phyloP scores from a whole-genome alignment of 2,888 invertebrate species.

The Nasonia oneida region DNA sequence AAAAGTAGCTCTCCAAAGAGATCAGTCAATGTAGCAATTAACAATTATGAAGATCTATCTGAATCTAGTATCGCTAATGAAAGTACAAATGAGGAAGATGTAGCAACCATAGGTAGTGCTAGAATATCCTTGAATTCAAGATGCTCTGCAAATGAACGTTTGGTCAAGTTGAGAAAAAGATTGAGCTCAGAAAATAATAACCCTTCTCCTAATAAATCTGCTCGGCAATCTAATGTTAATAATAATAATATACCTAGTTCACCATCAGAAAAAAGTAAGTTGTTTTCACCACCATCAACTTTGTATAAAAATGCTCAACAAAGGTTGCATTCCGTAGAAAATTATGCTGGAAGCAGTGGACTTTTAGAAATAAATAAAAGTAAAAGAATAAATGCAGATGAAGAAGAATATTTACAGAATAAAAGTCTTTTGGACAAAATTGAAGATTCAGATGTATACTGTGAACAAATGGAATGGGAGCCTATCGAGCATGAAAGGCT shows the following conservation, averaged over 20 bases:
- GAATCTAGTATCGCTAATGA: background rate
- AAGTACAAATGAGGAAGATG: background rate
- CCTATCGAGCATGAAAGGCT: slow-evolving; percentile 75
- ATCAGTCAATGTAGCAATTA: background rate
- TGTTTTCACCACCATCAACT: slow-evolving; percentile 34
- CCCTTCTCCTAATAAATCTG: slow-evolving; percentile 13
- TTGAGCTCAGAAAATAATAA: slow-evolving; percentile 48
- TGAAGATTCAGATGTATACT: slow-evolving; percentile 57
- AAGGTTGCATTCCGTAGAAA: slow-evolving; percentile 54
- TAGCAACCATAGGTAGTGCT: background rate
- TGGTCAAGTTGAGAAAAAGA: slow-evolving; percentile 58
- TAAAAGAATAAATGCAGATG: background rate
- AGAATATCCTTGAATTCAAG: slow-evolving; percentile 24
- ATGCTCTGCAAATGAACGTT: slow-evolving; percentile 59
- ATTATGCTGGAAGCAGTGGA: slow-evolving; percentile 40
- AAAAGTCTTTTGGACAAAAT: slow-evolving; percentile 51
- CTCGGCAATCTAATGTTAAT: slow-evolving; percentile 4
- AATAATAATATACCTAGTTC: slow-evolving; percentile 36
- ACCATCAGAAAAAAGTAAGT: slow-evolving; percentile 44
- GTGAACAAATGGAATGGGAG: slow-evolving; percentile 78
- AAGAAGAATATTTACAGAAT: slow-evolving; percentile 35
- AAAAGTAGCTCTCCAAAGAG: background rate
- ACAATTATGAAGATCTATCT: background rate
- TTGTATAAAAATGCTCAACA: slow-evolving; percentile 37
- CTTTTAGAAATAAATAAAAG: slow-evolving; percentile 44